Base-by-base conservation (phyloP, 2,888 invertebrate genomes). In the Drosophila pseudotakahashii region DNA sequence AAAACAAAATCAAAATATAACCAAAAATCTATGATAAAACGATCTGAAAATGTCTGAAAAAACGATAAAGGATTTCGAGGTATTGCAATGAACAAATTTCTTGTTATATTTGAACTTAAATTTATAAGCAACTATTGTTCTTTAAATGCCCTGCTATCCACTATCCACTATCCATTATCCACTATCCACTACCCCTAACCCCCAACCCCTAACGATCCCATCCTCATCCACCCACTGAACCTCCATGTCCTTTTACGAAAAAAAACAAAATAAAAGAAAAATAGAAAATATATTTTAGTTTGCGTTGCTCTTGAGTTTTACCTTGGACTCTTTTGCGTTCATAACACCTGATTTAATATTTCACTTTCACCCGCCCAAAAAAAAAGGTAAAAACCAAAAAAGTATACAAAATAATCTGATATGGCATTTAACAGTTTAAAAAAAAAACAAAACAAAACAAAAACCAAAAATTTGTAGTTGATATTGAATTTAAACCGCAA, bases 51-150 rank as follows among this genome's bases (percentile, higher is more conserved):
- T 59, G 73, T 78, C 59, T 77, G 73, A 73, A 73, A 62, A 71
- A 61, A 73, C 74, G 74, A 78, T 83, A 89, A 91, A 92, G 92
- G 92, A 92, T 91, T 92, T 92, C 91, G 92, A 92, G 92, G 92
- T 92, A 92, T 90, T 91, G 88, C 80, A 87, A 84, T 84, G 76
- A 88, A 89, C 78, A 77, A 78, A 87, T 85, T 83, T 89, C 82
- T 81, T 86, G 79, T 78, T 80, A 87, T 79, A 79, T 82, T 84
- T 89, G 76, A 87, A 89, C 73, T 88, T 79, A 88, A 85, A 78
- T 87, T 85, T 81, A 81, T 84, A 84, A 87, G 83, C 80, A 86
- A 84, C 76, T 84, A 83, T 85, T 85, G 79, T 83, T 82, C 79
- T 81, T 80, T 80, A 82, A 70, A 71, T 55, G 52, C 62, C 73